A percentile compares a stretch with the other conserved stretches of the same genome.
phyloP scores from a whole-genome alignment of 2,113 vertebrate genomes.

The Pseudonaja textilis region DNA sequence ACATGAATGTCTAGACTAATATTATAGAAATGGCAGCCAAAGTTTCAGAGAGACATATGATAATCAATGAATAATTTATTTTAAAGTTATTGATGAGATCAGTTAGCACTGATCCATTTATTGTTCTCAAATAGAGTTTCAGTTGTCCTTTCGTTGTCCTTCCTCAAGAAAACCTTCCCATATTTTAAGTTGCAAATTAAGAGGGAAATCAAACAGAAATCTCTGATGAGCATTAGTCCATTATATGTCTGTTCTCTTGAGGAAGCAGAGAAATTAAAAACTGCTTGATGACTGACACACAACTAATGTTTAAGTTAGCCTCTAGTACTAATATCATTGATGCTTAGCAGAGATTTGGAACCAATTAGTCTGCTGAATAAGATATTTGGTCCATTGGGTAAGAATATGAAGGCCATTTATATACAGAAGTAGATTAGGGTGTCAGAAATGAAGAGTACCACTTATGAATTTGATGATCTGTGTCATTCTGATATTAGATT shows the following conservation, averaged over 20 bases:
- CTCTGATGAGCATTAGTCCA: slow-evolving; percentile 36
- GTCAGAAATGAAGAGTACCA: slow-evolving; percentile 40
- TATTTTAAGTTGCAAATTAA: background rate
- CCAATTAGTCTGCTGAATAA: slow-evolving; percentile 65
- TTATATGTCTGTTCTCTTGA: slow-evolving; percentile 34
- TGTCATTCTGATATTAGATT: slow-evolving; percentile 37
- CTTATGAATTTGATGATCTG: slow-evolving; percentile 43
- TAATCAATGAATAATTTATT: background rate
- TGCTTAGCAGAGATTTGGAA: slow-evolving; percentile 66
- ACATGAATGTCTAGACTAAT: background rate
- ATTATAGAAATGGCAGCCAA: background rate
- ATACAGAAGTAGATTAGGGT: slow-evolving; percentile 21
- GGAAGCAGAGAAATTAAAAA: slow-evolving; percentile 60
- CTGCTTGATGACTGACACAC: slow-evolving; percentile 63
- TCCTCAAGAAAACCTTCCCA: accelerated
- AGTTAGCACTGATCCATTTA: background rate
- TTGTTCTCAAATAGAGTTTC: background rate
- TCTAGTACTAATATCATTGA: slow-evolving; percentile 56
- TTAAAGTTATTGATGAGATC: background rate
- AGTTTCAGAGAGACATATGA: background rate
- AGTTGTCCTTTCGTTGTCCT: background rate
- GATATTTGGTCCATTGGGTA: slow-evolving; percentile 62
- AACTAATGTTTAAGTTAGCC: slow-evolving; percentile 63
- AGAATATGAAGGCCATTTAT: slow-evolving; percentile 62
- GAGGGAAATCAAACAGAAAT: background rate